phyloP scores from a whole-genome alignment of 2,113 vertebrate genomes.

The Emydura subglobosa region DNA sequence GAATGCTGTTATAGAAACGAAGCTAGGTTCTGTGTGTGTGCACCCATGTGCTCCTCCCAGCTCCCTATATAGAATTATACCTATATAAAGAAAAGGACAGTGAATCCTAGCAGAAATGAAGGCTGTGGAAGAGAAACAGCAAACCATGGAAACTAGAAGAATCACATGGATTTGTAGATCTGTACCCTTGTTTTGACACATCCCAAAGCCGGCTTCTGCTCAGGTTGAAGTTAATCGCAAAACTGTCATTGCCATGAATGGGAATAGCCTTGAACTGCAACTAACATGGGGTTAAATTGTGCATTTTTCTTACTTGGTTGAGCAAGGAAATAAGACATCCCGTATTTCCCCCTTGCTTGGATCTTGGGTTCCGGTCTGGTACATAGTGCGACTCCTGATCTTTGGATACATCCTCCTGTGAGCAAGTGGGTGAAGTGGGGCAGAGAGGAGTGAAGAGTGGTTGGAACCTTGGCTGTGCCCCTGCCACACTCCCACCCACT shows the following conservation, averaged over 20 bases:
- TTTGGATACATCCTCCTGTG: neutral
- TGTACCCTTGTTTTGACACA: rapidly evolving
- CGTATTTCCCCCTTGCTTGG: neutral
- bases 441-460: neutral
- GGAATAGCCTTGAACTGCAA: conserved; percentile 55
- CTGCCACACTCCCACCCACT: neutral
- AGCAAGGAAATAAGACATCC: conserved; percentile 40
- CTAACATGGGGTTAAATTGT: conserved; percentile 15
- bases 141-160: neutral
- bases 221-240: neutral
- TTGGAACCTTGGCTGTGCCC: neutral
- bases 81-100: neutral
- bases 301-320: conserved; percentile 65
- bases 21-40: neutral
- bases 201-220: rapidly evolving
- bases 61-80: neutral
- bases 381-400: neutral
- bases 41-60: neutral
- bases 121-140: neutral
- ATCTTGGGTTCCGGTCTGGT: neutral
- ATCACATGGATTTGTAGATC: neutral
- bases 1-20: neutral
- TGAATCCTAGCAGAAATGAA: neutral
- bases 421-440: neutral
- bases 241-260: conserved; percentile 40